These are phyloP conservation scores for Sclerodermus sp. DNA, from an alignment of 2,888 invertebrate species.

Conservation along the genomic window DNA sequence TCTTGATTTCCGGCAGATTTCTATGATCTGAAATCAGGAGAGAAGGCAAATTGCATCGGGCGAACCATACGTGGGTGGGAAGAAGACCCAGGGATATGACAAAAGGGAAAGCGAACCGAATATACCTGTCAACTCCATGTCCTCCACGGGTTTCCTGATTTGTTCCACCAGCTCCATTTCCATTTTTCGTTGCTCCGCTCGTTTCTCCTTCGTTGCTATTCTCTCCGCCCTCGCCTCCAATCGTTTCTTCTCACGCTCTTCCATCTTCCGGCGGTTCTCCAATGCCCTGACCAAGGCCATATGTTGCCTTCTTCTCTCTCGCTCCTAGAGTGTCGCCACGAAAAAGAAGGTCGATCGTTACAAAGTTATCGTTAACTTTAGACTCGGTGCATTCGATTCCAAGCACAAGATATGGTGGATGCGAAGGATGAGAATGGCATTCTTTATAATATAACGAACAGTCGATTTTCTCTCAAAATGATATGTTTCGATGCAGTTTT, in stretches of 20 bases:
- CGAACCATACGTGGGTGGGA: too few species aligned
- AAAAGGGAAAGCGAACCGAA: neutral
- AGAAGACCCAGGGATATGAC: too few species aligned
- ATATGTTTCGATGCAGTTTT: too few species aligned
- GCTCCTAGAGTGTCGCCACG: constrained; percentile 64
- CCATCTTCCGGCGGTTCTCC: constrained; percentile 83
- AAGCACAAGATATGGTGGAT: too few species aligned
- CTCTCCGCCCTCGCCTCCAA: constrained; percentile 80
- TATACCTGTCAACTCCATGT: constrained; percentile 74
- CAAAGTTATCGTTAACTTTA: too few species aligned
- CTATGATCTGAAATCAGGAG: constrained; percentile 63
- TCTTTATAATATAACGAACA: too few species aligned
- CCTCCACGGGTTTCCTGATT: constrained; percentile 87
- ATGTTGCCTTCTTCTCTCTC: constrained; percentile 88
- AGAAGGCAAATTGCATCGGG: neutral
- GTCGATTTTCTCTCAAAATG: too few species aligned
- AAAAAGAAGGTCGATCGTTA: neutral
- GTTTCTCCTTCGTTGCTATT: constrained; percentile 81
- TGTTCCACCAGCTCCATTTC: constrained; percentile 70
- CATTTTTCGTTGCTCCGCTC: constrained; percentile 70
- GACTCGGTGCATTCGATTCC: too few species aligned
- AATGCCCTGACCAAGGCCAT: constrained; percentile 85
- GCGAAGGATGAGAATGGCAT: too few species aligned
- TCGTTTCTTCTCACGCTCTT: constrained; percentile 80
- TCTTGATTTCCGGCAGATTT: constrained; percentile 70